Evolutionary conservation across 2,113 vertebrate species (phyloP).

Genomic region (Lagopus leucura): DNA sequence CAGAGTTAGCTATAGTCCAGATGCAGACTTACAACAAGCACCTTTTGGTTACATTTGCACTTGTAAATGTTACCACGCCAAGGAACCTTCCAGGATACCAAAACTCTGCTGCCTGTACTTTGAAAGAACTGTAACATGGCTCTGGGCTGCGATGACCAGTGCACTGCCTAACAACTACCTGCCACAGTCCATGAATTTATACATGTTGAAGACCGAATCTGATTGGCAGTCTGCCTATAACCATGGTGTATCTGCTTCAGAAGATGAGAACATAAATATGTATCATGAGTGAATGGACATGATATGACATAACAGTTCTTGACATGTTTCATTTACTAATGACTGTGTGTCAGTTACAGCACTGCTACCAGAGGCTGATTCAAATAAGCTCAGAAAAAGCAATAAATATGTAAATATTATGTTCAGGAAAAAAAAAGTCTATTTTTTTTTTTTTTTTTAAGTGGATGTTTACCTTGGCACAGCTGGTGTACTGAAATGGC

Average conservation of each 20-base stretch:
- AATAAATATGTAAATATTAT: neutral
- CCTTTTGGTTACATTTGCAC: neutral
- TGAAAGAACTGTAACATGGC: neutral
- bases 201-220: neutral
- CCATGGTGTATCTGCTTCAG: neutral
- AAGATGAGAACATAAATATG: neutral
- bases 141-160: neutral
- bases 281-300: neutral
- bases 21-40: neutral
- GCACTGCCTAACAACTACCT: neutral
- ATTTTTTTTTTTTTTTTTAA: constrained; percentile 26
- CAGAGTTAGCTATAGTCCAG: neutral
- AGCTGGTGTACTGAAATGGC: constrained; percentile 6
- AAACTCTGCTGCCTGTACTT: neutral
- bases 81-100: neutral
- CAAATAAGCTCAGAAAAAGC: neutral
- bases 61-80: neutral
- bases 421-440: neutral
- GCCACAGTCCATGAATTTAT: neutral
- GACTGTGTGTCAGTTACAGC: neutral
- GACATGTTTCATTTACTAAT: constrained; percentile 20
- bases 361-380: neutral
- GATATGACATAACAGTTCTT: neutral
- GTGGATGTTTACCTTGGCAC: neutral
- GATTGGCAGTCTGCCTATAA: neutral